Evolutionary conservation across 2,113 vertebrate genomes (phyloP).

Genomic region (Bufo bufo): DNA sequence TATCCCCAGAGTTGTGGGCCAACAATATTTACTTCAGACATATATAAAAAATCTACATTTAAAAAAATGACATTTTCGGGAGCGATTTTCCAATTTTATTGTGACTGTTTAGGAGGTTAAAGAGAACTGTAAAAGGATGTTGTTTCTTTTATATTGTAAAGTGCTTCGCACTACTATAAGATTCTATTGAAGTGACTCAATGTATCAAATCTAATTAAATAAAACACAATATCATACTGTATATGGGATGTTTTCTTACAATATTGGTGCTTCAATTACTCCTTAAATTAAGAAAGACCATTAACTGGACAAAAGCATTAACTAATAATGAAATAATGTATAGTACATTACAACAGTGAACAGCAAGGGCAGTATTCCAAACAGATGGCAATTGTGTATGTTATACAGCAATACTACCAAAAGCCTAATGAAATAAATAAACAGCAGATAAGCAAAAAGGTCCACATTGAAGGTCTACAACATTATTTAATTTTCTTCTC

Average conservation of each 20-base stretch:
- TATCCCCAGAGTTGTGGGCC: too few species aligned
- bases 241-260: neutral
- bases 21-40: too few species aligned
- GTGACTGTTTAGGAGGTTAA: too few species aligned
- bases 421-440: constrained; percentile 38
- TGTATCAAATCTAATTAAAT: neutral
- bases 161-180: constrained; percentile 12
- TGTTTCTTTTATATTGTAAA: neutral
- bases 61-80: too few species aligned
- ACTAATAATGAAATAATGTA: neutral
- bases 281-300: neutral
- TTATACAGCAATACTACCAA: constrained; percentile 29
- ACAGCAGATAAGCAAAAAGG: constrained; percentile 12
- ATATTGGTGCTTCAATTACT: neutral
- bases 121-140: too few species aligned
- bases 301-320: neutral
- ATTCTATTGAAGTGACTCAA: neutral
- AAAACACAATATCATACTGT: neutral
- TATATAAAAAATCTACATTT: too few species aligned
- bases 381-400: constrained; percentile 22
- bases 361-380: constrained; percentile 13
- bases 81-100: too few species aligned
- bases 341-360: neutral
- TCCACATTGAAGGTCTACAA: constrained; percentile 10
- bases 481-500: constrained; percentile 30